Conservation (phyloP, 2,113 vertebrate species). For the Corythornis cristatus region DNA sequence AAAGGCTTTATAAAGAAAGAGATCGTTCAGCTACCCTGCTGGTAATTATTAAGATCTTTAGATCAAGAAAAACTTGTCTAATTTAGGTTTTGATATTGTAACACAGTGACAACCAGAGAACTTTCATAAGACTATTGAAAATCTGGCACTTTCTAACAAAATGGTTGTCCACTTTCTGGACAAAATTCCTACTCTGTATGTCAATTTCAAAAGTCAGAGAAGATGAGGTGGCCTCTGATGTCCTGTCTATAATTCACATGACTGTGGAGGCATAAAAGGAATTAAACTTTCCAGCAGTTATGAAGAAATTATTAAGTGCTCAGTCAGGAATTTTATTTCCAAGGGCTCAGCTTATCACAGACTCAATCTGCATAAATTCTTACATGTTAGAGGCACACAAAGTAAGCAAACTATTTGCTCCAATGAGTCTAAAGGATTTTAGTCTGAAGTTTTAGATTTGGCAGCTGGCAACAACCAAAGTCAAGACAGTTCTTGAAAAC, state of each 20-base stretch:
- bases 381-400: background rate
- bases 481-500: background rate
- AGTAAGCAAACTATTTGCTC: background rate
- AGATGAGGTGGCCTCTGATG: background rate
- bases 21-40: background rate
- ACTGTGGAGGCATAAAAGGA: background rate
- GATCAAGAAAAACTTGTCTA: background rate
- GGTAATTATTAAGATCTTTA: background rate
- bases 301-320: background rate
- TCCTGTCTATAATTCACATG: background rate
- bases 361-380: background rate
- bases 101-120: background rate
- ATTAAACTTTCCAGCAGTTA: background rate
- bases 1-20: background rate
- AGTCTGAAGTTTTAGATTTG: background rate
- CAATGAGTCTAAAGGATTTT: background rate
- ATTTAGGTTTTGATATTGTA: background rate
- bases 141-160: background rate
- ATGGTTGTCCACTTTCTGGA: background rate
- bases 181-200: background rate
- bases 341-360: background rate
- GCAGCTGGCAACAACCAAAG: background rate
- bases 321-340: background rate
- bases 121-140: background rate
- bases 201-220: background rate